Base-by-base conservation (phyloP, 2,797 vertebrate species). In the Trachurus trachurus region DNA sequence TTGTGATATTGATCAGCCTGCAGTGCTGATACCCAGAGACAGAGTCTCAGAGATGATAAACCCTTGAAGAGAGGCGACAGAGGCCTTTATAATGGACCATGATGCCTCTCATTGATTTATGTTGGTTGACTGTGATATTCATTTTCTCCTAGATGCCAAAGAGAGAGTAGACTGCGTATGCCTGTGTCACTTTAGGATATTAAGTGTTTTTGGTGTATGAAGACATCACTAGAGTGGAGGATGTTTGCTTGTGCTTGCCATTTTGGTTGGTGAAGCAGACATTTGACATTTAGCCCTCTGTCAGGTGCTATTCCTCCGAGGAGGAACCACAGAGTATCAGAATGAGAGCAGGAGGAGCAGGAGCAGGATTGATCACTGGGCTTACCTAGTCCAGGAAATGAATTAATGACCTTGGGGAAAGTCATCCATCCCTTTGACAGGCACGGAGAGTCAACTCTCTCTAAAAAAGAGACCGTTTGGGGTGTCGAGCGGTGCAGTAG, bases 361-460 rank as follows among this genome's bases (percentile, higher is more conserved):
- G 85, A 85, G 16, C 37, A 67, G 76, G 93, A 93, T 80, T 93
- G 22, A 78, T 92, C 81, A 87, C 71, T 45, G 87, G 71, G 66
- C 64, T 74, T 26, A 76, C 84, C 68, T 82, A 69, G 0, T 12
- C 76, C 66, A 88, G 81, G 78, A 90, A 91, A 77, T 82, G 63
- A 81, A 91, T 91, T 74, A 89, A 92, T 91, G 69, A 73, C 77
- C 57, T 90, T 89, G 66, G 80, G 80, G 42, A 74, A 85, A 85
- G 1, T 50, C 2, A 65, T 86, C 9, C 61, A 81, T 87, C 87
- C 81, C 73, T 44, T 8, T 78, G 85, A 88, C 84, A 84, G 58
- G 13, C 45, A 37, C 60, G 3, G 57, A 42, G 44, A 59, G 59
- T 80, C 63, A 56, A 69, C 37, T 66, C 56, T 57, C 62, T 75